A percentile compares a stretch with the other conserved stretches of the same genome.
phyloP scores from a whole-genome alignment of 2,113 vertebrate genomes.

The Odocoileus hemionus region DNA sequence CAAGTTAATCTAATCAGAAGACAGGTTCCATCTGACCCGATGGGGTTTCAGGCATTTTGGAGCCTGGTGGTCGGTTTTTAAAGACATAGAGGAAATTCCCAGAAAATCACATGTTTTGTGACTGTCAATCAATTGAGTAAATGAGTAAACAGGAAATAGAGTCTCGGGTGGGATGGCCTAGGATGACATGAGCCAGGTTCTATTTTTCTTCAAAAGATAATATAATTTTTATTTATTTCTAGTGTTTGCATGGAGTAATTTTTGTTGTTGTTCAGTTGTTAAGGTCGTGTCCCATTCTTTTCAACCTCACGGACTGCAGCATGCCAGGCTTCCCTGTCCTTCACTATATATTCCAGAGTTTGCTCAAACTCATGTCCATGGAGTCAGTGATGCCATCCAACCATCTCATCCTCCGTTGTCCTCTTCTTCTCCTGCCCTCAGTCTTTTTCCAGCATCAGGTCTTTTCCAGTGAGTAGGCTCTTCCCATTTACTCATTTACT shows the following conservation, averaged over 20 bases:
- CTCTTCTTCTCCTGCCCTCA: background rate
- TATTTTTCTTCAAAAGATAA: background rate
- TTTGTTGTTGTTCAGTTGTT: background rate
- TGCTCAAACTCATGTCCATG: background rate
- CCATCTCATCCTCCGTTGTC: background rate
- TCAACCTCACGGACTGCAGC: background rate
- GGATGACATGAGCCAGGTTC: background rate
- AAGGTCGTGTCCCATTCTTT: background rate
- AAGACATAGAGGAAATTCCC: background rate
- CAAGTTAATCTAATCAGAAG: background rate
- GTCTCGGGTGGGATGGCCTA: background rate
- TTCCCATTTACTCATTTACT: background rate
- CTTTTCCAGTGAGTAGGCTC: background rate
- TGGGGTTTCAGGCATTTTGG: background rate
- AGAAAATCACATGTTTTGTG: background rate
- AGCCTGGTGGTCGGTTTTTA: background rate
- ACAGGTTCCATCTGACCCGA: background rate
- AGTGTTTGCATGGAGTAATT: background rate
- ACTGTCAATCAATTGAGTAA: background rate
- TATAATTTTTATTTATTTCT: background rate
- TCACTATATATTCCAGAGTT: background rate
- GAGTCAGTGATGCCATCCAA: background rate
- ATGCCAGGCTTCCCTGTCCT: background rate
- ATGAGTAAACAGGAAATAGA: background rate
- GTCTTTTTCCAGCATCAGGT: background rate